Base-by-base conservation (phyloP, 1,140 invertebrate species). In the Polypedilum pembai region DNA sequence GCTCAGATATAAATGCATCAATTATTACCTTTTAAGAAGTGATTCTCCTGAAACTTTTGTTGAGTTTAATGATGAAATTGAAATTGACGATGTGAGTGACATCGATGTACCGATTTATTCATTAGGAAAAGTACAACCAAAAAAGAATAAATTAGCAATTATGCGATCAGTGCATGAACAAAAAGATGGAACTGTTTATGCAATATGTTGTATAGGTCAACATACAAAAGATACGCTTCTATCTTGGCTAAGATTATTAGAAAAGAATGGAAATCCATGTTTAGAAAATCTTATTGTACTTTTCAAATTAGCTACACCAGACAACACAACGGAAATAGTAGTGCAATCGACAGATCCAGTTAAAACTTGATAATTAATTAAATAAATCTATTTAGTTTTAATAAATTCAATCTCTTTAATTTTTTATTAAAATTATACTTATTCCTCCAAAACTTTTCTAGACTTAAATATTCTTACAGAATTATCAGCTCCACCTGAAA, bases 401-500 rank as follows among this genome's bases (percentile, higher is more conserved):
- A 33, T 33, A 33, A 33, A 33, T 33, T 33, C 24, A 33, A 33
- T 33, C 1, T 33, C 24, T 33, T 33, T 5, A n/a, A n/a, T n/a
- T 33, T 33, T 33, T 33, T 33, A 33, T 33, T 33, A 33, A 33
- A 33, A 15, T 66, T 20, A 8, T 69, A 1, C 18, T 69, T 21
- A 69, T 21, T 69, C 65, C 20, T 69, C 65, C 8, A 69, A 21
- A 69, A 69, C 65, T 69, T 82, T 82, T 77, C 87, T 87, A 0
- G 90, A 85, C 83, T 91, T 91, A 78, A 94, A 99, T 78, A 98
- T 91, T 81, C 96, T 91, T 18, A 98, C 85, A 40, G 94, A 92
- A 81, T 96, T 97, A 83, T 99, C 98, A 33, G 94, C 89, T 7
- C 94, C 92, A 18, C 96, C 98, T 74, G 95, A 98, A 45, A 97